phyloP scores from a whole-genome alignment of 2,888 invertebrate genomes.

The Apocheima hispidaria region DNA sequence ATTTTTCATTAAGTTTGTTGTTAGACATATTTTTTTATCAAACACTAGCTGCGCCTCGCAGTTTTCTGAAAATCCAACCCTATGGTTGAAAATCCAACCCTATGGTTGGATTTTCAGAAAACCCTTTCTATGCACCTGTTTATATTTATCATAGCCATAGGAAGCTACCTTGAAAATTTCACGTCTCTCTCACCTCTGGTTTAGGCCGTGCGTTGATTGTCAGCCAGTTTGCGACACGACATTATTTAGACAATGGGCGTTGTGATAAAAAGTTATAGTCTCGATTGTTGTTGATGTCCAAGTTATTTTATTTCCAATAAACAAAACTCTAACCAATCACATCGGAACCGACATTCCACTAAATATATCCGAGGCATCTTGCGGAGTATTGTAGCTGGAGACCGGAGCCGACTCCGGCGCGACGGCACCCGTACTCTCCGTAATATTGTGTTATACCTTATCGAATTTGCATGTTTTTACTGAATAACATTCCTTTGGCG shows the following conservation, averaged over 20 bases:
- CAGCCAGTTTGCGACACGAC: no score
- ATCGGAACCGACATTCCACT: constrained; percentile 41
- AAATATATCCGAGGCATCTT: constrained; percentile 68
- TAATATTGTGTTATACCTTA: constrained; percentile 86
- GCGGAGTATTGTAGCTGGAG: constrained; percentile 59
- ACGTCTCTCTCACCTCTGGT: no score
- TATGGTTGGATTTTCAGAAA: no score
- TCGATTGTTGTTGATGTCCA: constrained; percentile 8
- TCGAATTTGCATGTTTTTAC: constrained; percentile 87
- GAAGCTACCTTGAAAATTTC: no score
- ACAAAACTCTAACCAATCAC: constrained; percentile 36
- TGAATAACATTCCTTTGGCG: constrained; percentile 86
- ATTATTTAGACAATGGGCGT: neutral
- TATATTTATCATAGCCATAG: no score
- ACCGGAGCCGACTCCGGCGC: constrained; percentile 50
- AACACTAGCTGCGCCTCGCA: no score
- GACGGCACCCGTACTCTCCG: constrained; percentile 65
- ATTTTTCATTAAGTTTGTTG: no score
- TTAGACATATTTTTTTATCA: no score
- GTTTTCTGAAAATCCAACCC: no score
- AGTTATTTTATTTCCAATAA: constrained; percentile 27
- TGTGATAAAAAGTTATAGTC: neutral
- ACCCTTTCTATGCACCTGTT: no score
- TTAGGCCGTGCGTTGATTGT: no score
- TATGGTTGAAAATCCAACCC: no score